phyloP scores from a whole-genome alignment of 2,797 vertebrate species.

The Antennarius maculatus region DNA sequence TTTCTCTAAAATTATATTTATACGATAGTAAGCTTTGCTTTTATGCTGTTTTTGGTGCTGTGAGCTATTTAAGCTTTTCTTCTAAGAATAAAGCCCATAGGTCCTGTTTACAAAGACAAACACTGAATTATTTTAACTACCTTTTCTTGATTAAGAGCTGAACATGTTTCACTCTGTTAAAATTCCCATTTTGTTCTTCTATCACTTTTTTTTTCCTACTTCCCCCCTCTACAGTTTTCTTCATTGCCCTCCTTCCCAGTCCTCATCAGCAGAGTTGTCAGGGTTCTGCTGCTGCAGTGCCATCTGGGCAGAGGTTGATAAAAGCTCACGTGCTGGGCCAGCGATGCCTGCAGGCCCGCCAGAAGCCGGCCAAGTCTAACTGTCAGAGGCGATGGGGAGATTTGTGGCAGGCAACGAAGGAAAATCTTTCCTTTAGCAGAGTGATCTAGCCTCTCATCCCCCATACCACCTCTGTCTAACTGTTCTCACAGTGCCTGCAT shows the following conservation, averaged over 20 bases:
- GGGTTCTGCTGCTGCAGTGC: conserved; percentile 66
- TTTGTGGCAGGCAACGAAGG: conserved; percentile 68
- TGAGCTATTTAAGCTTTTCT: not conserved
- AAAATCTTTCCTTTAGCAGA: conserved; percentile 67
- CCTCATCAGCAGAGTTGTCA: conserved; percentile 74
- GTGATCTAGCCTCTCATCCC: conserved; percentile 58
- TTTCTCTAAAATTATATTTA: too few relatives aligned
- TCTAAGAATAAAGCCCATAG: not conserved
- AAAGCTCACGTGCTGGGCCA: conserved; percentile 80
- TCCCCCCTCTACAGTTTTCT: conserved; percentile 25
- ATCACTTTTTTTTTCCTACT: conserved; percentile 3
- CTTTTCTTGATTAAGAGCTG: conserved; percentile 16
- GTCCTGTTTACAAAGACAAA: too few relatives aligned
- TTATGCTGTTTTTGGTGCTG: too few relatives aligned
- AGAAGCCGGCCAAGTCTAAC: conserved; percentile 74
- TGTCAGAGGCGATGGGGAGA: conserved; percentile 79
- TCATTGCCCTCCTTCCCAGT: conserved; percentile 46
- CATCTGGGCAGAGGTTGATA: conserved; percentile 82
- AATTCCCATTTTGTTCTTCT: conserved; percentile 26
- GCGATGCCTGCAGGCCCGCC: conserved; percentile 76
- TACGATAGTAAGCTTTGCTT: too few relatives aligned
- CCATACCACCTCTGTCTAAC: conserved; percentile 44
- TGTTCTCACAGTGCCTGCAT: conserved; percentile 23
- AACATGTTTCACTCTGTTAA: conserved; percentile 16
- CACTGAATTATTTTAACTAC: not conserved